Evolutionary conservation across 2,113 vertebrate genomes (phyloP).

Genomic region (Peromyscus californicus): DNA sequence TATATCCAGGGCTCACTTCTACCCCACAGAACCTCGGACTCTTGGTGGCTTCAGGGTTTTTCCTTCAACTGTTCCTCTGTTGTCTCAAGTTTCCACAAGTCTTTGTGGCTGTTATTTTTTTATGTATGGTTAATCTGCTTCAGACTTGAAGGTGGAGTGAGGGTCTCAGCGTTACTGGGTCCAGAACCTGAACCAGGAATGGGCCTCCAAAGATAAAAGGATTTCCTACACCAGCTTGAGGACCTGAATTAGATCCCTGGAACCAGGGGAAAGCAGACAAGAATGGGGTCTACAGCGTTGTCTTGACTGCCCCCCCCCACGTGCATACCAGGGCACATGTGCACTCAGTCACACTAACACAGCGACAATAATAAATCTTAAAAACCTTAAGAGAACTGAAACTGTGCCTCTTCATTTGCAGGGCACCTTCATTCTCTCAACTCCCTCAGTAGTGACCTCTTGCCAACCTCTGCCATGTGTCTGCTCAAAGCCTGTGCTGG

Average conservation of each 20-base stretch:
- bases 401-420: not conserved
- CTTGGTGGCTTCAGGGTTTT: not conserved
- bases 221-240: not conserved
- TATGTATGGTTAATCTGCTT: not conserved
- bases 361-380: not conserved
- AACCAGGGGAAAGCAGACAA: not conserved
- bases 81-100: not conserved
- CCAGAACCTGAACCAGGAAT: not conserved
- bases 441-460: not conserved
- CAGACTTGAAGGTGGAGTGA: rapidly evolving
- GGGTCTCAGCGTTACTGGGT: not conserved
- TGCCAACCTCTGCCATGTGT: rapidly evolving
- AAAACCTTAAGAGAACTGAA: not conserved
- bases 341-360: not conserved
- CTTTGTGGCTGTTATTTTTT: not conserved
- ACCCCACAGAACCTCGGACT: not conserved
- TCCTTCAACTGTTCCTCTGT: not conserved
- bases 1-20: not conserved
- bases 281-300: not conserved
- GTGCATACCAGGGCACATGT: not conserved
- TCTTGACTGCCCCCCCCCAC: not conserved
- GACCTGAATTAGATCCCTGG: not conserved
- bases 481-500: not conserved
- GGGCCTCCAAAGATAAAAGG: not conserved
- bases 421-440: rapidly evolving